Conservation (phyloP, 2,113 vertebrate genomes). For the Paralichthys olivaceus region DNA sequence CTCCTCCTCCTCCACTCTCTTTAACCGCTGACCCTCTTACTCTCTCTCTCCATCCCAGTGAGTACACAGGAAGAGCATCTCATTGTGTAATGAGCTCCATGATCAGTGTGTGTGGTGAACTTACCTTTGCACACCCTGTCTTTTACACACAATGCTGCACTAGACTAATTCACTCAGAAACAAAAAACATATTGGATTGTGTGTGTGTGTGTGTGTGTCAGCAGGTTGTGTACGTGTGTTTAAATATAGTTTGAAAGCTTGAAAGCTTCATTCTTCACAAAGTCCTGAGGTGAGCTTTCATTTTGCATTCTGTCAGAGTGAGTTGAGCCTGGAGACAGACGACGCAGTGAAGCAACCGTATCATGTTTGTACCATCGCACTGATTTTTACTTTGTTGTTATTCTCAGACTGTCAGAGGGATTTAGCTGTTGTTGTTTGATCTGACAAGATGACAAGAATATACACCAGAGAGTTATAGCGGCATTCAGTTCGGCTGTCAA, state of each 20-base stretch:
- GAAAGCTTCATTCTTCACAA: not conserved
- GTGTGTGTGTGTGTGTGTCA: not conserved
- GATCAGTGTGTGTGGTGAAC: conserved; percentile 1
- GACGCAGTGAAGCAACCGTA: not conserved
- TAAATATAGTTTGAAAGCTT: not conserved
- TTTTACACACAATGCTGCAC: not conserved
- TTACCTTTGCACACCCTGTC: not conserved
- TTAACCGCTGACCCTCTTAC: not conserved
- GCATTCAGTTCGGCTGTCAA: not conserved
- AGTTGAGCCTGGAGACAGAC: conserved; percentile 1
- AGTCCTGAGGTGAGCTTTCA: not conserved
- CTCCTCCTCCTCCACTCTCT: not conserved
- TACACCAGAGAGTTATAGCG: not conserved
- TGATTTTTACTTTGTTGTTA: conserved; percentile 1
- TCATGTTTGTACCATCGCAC: not conserved
- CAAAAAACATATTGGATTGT: not conserved
- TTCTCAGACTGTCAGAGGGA: conserved; percentile 3
- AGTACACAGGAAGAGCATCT: conserved; percentile 61
- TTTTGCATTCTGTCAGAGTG: not conserved
- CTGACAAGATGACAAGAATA: not conserved
- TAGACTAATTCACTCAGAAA: not conserved
- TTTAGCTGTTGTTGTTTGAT: not conserved
- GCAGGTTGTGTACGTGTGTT: not conserved
- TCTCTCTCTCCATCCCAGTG: conserved; percentile 25
- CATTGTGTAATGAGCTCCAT: conserved; percentile 52